phyloP scores from a whole-genome alignment of 2,797 vertebrate species.

The Poeciliopsis paucimaculata region DNA sequence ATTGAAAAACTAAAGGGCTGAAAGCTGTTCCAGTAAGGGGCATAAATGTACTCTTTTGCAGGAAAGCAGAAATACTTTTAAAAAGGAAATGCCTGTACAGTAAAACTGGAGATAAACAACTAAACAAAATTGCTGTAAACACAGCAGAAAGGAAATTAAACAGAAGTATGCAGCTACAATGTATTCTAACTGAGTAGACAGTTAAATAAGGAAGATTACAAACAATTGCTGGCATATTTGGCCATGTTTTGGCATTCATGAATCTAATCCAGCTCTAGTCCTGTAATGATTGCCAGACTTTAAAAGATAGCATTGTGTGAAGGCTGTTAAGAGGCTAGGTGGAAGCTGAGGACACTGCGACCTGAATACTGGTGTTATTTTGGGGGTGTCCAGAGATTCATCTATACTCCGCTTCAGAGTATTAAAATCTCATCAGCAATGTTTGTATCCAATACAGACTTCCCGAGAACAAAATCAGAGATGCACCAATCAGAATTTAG shows the following conservation, averaged over 20 bases:
- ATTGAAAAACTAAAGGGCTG: constrained; percentile 14
- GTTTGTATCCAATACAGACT: background rate
- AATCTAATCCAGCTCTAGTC: background rate
- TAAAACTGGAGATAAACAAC: background rate
- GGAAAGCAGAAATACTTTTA: background rate
- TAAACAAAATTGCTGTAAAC: background rate
- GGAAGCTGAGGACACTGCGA: background rate
- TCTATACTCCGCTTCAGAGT: background rate
- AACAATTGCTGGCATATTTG: background rate
- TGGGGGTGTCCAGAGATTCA: background rate
- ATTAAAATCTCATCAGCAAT: constrained; percentile 2
- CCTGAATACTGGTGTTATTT: constrained; percentile 1
- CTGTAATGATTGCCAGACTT: background rate
- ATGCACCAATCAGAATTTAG: background rate
- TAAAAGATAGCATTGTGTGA: background rate
- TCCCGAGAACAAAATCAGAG: background rate
- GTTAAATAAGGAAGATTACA: background rate
- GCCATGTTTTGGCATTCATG: background rate
- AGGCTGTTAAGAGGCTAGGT: background rate
- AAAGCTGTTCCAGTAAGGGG: constrained; percentile 10
- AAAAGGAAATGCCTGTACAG: background rate
- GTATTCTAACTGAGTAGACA: background rate
- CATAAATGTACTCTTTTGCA: background rate
- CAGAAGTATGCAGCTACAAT: background rate
- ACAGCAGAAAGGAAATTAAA: background rate